Evolutionary conservation across 2,888 invertebrate species (phyloP).

Genomic region (Nomada ruficornis): DNA sequence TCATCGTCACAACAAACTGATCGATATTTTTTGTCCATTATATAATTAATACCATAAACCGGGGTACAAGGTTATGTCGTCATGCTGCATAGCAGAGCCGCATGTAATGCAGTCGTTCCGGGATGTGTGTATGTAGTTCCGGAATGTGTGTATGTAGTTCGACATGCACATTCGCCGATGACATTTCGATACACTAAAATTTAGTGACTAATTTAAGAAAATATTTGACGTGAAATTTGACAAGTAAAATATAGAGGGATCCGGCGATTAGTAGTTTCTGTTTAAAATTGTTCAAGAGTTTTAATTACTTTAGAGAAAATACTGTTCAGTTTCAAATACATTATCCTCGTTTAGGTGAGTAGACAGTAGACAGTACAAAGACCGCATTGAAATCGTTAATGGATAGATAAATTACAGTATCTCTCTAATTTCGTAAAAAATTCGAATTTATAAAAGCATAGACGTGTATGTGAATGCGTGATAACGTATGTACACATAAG

Average conservation of each 20-base stretch:
- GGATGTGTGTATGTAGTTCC: conserved; percentile 18
- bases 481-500: background rate
- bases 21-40: conserved; percentile 19
- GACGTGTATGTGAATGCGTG: background rate
- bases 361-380: background rate
- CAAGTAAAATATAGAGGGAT: background rate
- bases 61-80: conserved; percentile 6
- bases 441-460: background rate
- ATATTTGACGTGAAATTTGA: background rate
- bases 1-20: conserved; percentile 18
- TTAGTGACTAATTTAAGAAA: background rate
- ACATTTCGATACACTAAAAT: background rate
- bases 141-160: conserved; percentile 1
- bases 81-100: background rate
- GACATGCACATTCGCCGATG: conserved; percentile 10
- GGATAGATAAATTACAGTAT: background rate
- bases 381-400: background rate
- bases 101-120: conserved; percentile 3
- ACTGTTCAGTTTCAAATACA: background rate
- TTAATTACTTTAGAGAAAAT: background rate
- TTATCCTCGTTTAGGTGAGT: conserved; percentile 11
- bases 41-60: conserved; percentile 12
- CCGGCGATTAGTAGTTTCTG: no score
- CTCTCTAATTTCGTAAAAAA: background rate
- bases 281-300: background rate